phyloP scores from a whole-genome alignment of 2,888 invertebrate genomes.

The Ormia ochracea region DNA sequence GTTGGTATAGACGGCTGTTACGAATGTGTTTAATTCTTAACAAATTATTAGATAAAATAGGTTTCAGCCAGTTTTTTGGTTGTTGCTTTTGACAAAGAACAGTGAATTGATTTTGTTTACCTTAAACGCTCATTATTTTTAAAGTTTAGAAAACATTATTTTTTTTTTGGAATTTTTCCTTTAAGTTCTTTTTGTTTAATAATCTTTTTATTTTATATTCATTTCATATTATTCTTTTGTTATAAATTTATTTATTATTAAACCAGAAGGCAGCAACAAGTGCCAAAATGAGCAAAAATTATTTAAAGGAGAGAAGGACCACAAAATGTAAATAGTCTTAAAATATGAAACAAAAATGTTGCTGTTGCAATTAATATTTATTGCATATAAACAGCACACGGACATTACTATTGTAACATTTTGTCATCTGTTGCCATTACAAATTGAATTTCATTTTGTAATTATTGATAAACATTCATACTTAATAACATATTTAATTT shows the following conservation, averaged over 20 bases:
- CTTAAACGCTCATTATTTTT: constrained; percentile 31
- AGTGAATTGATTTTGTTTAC: constrained; percentile 19
- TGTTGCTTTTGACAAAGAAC: constrained; percentile 25
- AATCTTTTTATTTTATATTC: background rate
- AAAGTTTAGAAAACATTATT: no score
- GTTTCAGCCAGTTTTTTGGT: constrained; percentile 13
- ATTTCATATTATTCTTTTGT: background rate
- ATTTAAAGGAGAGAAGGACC: background rate
- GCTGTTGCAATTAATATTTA: constrained; percentile 1
- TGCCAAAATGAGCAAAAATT: background rate
- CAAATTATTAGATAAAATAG: background rate
- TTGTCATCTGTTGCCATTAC: background rate
- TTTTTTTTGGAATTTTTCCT: no score
- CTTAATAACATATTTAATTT: constrained; percentile 1
- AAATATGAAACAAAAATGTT: constrained; percentile 1
- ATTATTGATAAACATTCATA: constrained; percentile 41
- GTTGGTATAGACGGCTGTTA: constrained; percentile 48
- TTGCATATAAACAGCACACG: background rate
- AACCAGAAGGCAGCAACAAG: background rate
- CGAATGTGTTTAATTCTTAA: constrained; percentile 37
- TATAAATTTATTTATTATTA: background rate
- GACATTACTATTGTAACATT: background rate
- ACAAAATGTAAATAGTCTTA: constrained; percentile 32
- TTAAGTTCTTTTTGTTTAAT: background rate
- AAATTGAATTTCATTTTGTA: constrained; percentile 23